These are phyloP conservation scores for Microcaecilia unicolor DNA, from an alignment of 2,797 vertebrate species.

Conservation along the genomic window DNA sequence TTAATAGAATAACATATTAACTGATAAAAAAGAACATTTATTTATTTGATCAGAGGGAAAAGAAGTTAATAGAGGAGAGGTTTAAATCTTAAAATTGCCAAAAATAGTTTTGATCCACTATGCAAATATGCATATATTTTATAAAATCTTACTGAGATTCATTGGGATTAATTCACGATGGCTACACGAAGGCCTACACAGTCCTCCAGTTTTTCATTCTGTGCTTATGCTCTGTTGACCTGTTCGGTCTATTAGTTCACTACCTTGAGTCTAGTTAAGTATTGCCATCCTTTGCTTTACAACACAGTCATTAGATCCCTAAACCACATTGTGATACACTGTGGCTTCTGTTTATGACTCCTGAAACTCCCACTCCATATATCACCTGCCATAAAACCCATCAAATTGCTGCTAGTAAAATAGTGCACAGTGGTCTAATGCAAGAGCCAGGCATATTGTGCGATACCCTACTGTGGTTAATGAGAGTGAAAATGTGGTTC, in stretches of 20 bases:
- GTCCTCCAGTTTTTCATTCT: constrained; percentile 38
- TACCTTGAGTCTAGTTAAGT: constrained; percentile 54
- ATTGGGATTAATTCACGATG: constrained; percentile 50
- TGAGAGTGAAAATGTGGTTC: constrained; percentile 72
- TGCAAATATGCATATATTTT: constrained; percentile 48
- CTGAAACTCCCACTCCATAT: constrained; percentile 72
- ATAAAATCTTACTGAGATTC: constrained; percentile 50
- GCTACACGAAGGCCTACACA: constrained; percentile 24
- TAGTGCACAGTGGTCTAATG: constrained; percentile 68
- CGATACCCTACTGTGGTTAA: constrained; percentile 71
- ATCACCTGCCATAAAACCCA: constrained; percentile 76
- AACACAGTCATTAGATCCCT: constrained; percentile 72
- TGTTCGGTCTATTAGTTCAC: constrained; percentile 63
- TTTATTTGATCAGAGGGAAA: too few species aligned
- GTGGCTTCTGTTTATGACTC: constrained; percentile 74
- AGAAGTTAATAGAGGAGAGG: too few species aligned
- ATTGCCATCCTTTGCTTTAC: constrained; percentile 69
- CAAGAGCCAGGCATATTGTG: constrained; percentile 68
- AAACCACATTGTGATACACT: constrained; percentile 71
- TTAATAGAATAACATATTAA: too few species aligned
- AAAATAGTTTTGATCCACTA: constrained; percentile 27
- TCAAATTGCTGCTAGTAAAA: constrained; percentile 69
- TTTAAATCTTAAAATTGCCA: too few species aligned
- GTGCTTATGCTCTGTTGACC: constrained; percentile 53
- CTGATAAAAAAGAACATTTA: too few species aligned